A percentile compares a stretch with the other conserved stretches of the same genome.
These are phyloP conservation scores for Silurus meridionalis DNA, from an alignment of 2,113 vertebrate species.

Conservation along the genomic window DNA sequence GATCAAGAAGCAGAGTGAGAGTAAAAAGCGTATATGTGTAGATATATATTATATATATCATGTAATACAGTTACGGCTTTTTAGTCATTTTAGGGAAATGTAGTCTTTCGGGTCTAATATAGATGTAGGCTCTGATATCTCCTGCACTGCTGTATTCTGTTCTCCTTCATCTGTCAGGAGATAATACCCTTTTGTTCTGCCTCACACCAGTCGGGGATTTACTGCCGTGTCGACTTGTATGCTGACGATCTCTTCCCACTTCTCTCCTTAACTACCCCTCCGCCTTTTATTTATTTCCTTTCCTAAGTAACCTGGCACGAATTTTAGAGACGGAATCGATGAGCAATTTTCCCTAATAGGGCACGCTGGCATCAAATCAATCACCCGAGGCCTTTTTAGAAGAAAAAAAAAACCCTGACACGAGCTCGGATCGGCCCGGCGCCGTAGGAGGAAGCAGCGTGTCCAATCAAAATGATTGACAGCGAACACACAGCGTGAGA, in stretches of 20 bases:
- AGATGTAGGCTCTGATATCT: neutral
- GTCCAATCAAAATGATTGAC: constrained; percentile 45
- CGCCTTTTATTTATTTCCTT: neutral
- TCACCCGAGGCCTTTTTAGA: constrained; percentile 11
- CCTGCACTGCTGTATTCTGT: neutral
- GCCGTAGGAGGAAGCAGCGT: constrained; percentile 29
- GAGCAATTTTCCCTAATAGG: constrained; percentile 31
- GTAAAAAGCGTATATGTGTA: neutral
- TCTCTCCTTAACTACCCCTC: neutral
- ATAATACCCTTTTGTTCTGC: constrained; percentile 19
- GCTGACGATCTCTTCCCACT: neutral
- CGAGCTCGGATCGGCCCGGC: neutral
- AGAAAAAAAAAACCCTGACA: neutral
- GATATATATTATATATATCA: neutral
- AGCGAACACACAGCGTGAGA: constrained; percentile 3
- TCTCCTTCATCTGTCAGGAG: neutral
- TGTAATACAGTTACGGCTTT: constrained; percentile 12
- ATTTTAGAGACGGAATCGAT: constrained; percentile 12
- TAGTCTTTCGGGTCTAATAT: neutral
- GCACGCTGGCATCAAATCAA: constrained; percentile 17
- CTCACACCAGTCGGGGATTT: constrained; percentile 12
- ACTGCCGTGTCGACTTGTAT: neutral
- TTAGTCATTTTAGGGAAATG: constrained; percentile 17
- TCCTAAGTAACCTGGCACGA: neutral
- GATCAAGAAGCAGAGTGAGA: constrained; percentile 4